phyloP scores from a whole-genome alignment of 2,113 vertebrate species.

The Athene noctua region DNA sequence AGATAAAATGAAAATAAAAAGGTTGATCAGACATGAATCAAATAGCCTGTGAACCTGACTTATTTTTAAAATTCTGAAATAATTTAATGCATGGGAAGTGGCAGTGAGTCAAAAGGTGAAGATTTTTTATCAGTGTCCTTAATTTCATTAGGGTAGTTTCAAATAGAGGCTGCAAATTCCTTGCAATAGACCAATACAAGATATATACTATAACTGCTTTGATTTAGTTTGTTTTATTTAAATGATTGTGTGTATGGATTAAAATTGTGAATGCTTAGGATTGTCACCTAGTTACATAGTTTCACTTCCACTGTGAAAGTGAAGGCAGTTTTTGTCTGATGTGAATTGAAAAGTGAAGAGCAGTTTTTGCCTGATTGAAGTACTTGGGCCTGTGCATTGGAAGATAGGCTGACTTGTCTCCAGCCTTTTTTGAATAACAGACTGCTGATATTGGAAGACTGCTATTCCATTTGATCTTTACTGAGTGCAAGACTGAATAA shows the following conservation, averaged over 20 bases:
- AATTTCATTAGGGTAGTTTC: background rate
- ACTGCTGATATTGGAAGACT: background rate
- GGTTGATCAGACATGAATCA: background rate
- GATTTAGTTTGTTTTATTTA: background rate
- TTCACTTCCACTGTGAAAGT: background rate
- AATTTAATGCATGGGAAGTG: background rate
- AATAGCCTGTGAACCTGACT: background rate
- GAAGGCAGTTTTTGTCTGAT: background rate
- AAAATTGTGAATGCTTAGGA: background rate
- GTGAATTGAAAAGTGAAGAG: background rate
- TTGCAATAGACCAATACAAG: background rate
- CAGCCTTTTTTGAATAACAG: background rate
- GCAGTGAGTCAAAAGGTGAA: background rate
- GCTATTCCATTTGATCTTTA: background rate
- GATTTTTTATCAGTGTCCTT: background rate
- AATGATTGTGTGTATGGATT: background rate
- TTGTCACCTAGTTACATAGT: background rate
- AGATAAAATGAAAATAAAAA: background rate
- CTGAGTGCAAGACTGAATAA: background rate
- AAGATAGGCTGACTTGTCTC: background rate
- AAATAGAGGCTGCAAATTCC: background rate
- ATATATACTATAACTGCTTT: fast-evolving
- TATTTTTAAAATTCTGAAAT: background rate
- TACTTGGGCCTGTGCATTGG: background rate
- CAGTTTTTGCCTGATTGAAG: background rate